phyloP scores from a whole-genome alignment of 2,113 vertebrate genomes.

The Odocoileus hemionus region DNA sequence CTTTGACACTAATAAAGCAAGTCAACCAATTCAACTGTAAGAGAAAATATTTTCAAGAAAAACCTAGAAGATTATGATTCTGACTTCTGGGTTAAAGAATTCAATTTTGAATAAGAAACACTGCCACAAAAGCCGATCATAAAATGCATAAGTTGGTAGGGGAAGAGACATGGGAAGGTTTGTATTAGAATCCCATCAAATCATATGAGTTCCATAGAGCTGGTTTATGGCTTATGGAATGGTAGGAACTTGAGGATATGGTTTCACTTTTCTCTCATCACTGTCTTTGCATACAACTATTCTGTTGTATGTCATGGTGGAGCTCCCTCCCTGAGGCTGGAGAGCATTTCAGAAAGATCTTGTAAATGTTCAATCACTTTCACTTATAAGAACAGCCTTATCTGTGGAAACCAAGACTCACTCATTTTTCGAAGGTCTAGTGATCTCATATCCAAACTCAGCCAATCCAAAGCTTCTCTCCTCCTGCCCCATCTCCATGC shows the following conservation, averaged over 20 bases:
- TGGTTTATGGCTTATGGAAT: not conserved
- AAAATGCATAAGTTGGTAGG: not conserved
- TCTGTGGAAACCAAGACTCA: not conserved
- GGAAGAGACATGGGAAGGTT: not conserved
- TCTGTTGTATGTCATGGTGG: not conserved
- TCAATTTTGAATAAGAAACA: not conserved
- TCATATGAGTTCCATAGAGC: not conserved
- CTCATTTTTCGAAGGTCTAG: not conserved
- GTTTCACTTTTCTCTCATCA: not conserved
- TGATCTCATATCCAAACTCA: not conserved
- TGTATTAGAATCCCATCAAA: not conserved
- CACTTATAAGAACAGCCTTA: not conserved
- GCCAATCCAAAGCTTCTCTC: not conserved
- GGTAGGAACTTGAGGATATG: not conserved
- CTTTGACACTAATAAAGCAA: constrained; percentile 24
- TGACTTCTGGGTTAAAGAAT: not conserved
- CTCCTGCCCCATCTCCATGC: not conserved
- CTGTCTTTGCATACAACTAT: not conserved
- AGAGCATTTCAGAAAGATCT: not conserved
- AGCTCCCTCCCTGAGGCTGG: not conserved
- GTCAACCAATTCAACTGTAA: constrained; percentile 14
- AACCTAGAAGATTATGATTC: not conserved
- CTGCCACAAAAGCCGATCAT: not conserved
- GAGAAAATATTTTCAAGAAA: constrained; percentile 22
- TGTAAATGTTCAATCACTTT: not conserved